Percentiles rank a stretch among this genome's conserved stretches.
phyloP scores from a whole-genome alignment of 2,113 vertebrate genomes.

The Hoplias malabaricus region DNA sequence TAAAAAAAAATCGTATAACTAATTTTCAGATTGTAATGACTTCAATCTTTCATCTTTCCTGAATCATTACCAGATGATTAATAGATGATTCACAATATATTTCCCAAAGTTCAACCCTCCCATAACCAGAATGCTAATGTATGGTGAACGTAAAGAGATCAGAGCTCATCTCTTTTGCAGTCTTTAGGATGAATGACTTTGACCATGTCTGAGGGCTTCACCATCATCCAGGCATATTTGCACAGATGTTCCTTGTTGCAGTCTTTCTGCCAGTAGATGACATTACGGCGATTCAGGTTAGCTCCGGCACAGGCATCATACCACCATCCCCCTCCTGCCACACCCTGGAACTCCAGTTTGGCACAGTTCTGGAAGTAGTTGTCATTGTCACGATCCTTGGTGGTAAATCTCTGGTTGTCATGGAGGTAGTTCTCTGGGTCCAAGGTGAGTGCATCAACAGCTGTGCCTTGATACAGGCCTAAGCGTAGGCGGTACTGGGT shows the following conservation, averaged over 20 bases:
- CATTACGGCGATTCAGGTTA: constrained; percentile 80
- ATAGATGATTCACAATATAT: neutral
- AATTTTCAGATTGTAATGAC: no score
- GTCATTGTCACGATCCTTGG: constrained; percentile 83
- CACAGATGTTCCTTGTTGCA: constrained; percentile 77
- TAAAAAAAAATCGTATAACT: no score
- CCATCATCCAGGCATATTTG: constrained; percentile 85
- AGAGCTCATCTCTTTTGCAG: constrained; percentile 79
- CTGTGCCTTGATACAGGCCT: constrained; percentile 78
- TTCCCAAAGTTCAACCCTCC: neutral
- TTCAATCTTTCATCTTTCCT: neutral
- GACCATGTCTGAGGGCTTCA: constrained; percentile 69
- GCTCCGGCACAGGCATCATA: constrained; percentile 81
- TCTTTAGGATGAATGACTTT: constrained; percentile 57
- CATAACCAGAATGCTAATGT: neutral
- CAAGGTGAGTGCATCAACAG: constrained; percentile 78
- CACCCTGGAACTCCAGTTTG: constrained; percentile 76
- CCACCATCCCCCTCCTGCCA: constrained; percentile 82
- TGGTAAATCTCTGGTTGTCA: constrained; percentile 86
- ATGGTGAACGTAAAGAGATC: constrained; percentile 28
- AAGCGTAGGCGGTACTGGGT: constrained; percentile 80
- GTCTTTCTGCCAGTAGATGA: constrained; percentile 85
- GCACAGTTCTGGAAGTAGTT: constrained; percentile 85
- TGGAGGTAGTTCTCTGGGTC: constrained; percentile 88
- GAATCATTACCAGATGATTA: neutral